A percentile compares a stretch with the other conserved stretches of the same genome.
phyloP scores from a whole-genome alignment of 2,113 vertebrate species.

The Phainopepla nitens region DNA sequence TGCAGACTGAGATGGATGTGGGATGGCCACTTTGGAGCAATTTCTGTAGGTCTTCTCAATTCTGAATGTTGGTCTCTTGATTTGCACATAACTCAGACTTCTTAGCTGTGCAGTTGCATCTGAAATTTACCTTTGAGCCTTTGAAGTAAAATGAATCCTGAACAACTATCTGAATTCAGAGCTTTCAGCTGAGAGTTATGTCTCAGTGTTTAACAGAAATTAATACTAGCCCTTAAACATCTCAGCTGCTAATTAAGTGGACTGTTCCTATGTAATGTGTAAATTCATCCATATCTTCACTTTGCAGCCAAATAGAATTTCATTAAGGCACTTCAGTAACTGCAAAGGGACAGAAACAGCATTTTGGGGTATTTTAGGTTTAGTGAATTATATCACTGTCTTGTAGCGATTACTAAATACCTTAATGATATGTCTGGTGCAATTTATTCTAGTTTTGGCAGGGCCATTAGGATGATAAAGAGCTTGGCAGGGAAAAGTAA shows the following conservation, averaged over 20 bases:
- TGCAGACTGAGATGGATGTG: neutral
- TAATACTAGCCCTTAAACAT: neutral
- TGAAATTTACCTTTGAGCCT: neutral
- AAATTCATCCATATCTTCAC: neutral
- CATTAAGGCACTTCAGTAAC: neutral
- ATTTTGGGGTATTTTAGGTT: neutral
- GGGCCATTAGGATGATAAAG: conserved; percentile 9
- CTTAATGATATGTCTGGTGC: neutral
- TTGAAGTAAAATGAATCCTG: neutral
- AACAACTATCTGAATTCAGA: neutral
- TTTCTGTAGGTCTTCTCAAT: neutral
- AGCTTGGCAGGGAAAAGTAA: neutral
- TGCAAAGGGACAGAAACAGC: neutral
- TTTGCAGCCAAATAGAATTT: neutral
- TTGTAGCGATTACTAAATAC: conserved; percentile 10
- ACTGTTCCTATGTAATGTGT: neutral
- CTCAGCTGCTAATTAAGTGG: conserved; percentile 13
- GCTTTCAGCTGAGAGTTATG: neutral
- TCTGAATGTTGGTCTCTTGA: neutral
- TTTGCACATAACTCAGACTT: neutral
- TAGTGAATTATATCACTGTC: neutral
- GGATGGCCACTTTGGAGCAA: neutral
- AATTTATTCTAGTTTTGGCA: conserved; percentile 15
- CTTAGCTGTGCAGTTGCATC: neutral
- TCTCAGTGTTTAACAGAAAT: neutral